Conservation (phyloP, 2,888 invertebrate species). For the Epistrophe eligans region DNA sequence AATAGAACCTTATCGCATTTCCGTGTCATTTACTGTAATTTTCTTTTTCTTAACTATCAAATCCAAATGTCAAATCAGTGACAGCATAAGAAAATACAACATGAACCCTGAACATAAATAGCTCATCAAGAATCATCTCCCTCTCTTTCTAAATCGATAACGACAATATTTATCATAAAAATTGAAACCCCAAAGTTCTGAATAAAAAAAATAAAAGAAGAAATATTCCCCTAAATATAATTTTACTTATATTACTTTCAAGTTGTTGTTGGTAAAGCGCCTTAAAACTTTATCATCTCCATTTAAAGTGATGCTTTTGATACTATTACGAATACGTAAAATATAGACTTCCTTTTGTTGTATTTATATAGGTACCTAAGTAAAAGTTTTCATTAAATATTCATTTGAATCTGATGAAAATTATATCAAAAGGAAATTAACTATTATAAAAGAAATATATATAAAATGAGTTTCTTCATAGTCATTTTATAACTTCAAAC, state of each 20-base stretch:
- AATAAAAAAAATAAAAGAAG: too few relatives aligned
- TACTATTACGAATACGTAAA: not conserved
- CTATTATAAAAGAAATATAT: not conserved
- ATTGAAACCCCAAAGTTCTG: constrained; percentile 8
- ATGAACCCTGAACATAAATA: constrained; percentile 13
- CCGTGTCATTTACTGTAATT: constrained; percentile 22
- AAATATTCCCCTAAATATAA: not conserved
- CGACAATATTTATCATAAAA: constrained; percentile 3
- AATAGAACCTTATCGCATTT: constrained; percentile 15
- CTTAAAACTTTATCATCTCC: not conserved
- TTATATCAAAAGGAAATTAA: constrained; percentile 31
- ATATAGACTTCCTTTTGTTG: constrained; percentile 14
- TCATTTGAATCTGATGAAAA: constrained; percentile 16
- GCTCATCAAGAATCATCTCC: constrained; percentile 5
- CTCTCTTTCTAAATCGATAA: not conserved
- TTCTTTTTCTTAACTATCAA: constrained; percentile 7
- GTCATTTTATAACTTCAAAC: constrained; percentile 14
- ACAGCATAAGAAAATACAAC: not conserved
- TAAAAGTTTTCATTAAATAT: constrained; percentile 29
- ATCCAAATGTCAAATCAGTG: not conserved
- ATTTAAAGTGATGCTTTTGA: constrained; percentile 1
- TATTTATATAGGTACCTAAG: too few relatives aligned
- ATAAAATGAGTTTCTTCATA: not conserved
- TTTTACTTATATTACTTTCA: constrained; percentile 8
- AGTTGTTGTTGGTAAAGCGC: not conserved